Evolutionary conservation across 2,888 invertebrate genomes (phyloP).

Genomic region (Chloromyia formosa): DNA sequence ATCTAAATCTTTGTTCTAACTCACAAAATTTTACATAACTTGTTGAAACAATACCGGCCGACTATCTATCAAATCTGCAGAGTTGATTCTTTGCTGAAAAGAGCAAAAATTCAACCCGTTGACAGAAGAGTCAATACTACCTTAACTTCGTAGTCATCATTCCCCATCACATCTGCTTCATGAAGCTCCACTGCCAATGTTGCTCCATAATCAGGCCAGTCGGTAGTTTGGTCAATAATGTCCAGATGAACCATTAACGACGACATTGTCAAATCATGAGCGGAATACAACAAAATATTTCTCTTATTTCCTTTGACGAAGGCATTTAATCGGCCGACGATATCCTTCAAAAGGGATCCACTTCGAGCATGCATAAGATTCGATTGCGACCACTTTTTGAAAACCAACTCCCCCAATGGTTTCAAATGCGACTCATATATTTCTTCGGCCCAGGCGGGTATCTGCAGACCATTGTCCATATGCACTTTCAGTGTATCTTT

Average conservation of each 20-base stretch:
- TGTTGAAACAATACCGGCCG: too few relatives aligned
- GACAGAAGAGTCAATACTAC: slow-evolving; percentile 57
- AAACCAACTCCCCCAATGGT: neutral
- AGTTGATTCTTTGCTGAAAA: too few relatives aligned
- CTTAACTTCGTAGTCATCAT: slow-evolving; percentile 65
- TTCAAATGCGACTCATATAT: slow-evolving; percentile 66
- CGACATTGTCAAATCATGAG: slow-evolving; percentile 79
- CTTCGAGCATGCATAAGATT: slow-evolving; percentile 72
- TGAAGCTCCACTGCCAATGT: slow-evolving; percentile 75
- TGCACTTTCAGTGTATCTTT: slow-evolving; percentile 71
- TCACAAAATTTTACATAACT: too few relatives aligned
- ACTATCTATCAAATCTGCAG: too few relatives aligned
- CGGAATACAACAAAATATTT: slow-evolving; percentile 73
- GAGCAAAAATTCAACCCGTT: too few relatives aligned
- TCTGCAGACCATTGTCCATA: slow-evolving; percentile 69
- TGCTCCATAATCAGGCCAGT: slow-evolving; percentile 77
- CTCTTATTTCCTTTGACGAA: slow-evolving; percentile 63
- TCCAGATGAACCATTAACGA: slow-evolving; percentile 75
- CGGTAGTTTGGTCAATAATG: slow-evolving; percentile 65
- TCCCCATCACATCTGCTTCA: slow-evolving; percentile 55
- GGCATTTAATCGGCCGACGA: slow-evolving; percentile 68
- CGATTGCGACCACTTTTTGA: slow-evolving; percentile 64
- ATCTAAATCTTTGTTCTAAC: too few relatives aligned
- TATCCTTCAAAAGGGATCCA: slow-evolving; percentile 74
- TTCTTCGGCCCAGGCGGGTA: slow-evolving; percentile 75